Evolutionary conservation across 2,888 invertebrate species (phyloP), one percentile per base, ranked within the genome.

Genomic region (Mesoligia furuncula): DNA sequence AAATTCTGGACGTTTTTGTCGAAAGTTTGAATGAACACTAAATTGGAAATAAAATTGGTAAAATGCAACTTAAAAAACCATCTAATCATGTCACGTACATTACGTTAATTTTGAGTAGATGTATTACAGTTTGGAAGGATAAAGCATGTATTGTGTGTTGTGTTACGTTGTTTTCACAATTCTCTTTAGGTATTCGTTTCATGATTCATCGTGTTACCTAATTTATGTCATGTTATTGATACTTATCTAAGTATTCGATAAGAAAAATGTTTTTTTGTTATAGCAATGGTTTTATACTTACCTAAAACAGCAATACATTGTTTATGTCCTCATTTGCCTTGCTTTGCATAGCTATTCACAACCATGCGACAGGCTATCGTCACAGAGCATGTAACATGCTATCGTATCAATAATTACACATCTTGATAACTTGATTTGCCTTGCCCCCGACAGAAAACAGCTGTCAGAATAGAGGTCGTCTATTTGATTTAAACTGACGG

Each of bases 51-150:
- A 69, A 39, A 59, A 57, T 31, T 27, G 0, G 64, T 79, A 68
- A 70, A 79, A 74, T 57, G 13, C 24, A 15, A 61, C 71, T 39
- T 42, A 59, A 76, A 80, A 59, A 45, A 65, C 20, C 80, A 88
- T 90, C 87, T 93, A 91, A 95, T 94, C 93, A 86, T 82, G 90
- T 93, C 95, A 95, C 95, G 95, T 95, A 82, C 67, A 79, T 91
- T 89, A 79, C 88, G 71, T 80, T 78, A 86, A 75, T 70, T 88
- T 84, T 75, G 73, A 36, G 79, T 73, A 69, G 61, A 69, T 75
- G 73, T 88, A 85, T 79, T 88, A 84, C 81, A 83, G 75, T 80
- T 85, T 69, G 68, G 54, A 69, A 54, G 87, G 91, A 92, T 91
- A 91, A 84, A 85, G 85, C 91, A 92, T 88, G 91, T 88, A 76